Evolutionary conservation across 2,888 invertebrate species (phyloP).

Genomic region (Disparrhopalites patrizii): DNA sequence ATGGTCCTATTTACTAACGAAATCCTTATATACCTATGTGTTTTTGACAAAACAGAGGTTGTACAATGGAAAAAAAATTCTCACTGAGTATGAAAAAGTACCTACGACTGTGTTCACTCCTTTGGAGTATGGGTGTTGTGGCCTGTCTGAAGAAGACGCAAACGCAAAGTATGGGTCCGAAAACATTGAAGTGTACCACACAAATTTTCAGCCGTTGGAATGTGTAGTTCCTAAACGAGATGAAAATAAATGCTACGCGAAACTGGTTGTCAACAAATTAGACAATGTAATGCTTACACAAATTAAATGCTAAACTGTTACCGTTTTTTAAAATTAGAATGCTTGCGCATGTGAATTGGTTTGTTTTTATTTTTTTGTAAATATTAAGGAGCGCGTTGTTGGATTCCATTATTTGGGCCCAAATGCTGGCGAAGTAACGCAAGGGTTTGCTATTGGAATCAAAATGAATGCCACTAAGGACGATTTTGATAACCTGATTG

Average conservation of each 20-base stretch:
- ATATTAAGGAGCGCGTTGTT: slow-evolving; percentile 60
- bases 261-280: slow-evolving; percentile 65
- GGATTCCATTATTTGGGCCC: slow-evolving; percentile 90
- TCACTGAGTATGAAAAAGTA: slow-evolving; percentile 80
- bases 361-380: background rate
- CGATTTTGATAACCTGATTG: slow-evolving; percentile 58
- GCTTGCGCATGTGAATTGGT: background rate
- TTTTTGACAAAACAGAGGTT: slow-evolving; percentile 53
- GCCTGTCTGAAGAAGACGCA: slow-evolving; percentile 85
- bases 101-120: slow-evolving; percentile 96
- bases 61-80: slow-evolving; percentile 59
- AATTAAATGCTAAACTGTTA: no score
- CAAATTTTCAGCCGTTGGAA: slow-evolving; percentile 91
- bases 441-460: slow-evolving; percentile 84
- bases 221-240: slow-evolving; percentile 87
- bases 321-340: no score
- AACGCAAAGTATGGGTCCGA: slow-evolving; percentile 65
- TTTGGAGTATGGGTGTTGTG: slow-evolving; percentile 92
- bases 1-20: background rate
- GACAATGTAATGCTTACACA: slow-evolving; percentile 50
- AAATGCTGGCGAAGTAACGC: slow-evolving; percentile 87
- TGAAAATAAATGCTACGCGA: slow-evolving; percentile 84
- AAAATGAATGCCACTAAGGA: slow-evolving; percentile 63
- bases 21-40: background rate
- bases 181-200: slow-evolving; percentile 85